phyloP scores from a whole-genome alignment of 2,888 invertebrate species.

The Spatulosminthurus flaviceps region DNA sequence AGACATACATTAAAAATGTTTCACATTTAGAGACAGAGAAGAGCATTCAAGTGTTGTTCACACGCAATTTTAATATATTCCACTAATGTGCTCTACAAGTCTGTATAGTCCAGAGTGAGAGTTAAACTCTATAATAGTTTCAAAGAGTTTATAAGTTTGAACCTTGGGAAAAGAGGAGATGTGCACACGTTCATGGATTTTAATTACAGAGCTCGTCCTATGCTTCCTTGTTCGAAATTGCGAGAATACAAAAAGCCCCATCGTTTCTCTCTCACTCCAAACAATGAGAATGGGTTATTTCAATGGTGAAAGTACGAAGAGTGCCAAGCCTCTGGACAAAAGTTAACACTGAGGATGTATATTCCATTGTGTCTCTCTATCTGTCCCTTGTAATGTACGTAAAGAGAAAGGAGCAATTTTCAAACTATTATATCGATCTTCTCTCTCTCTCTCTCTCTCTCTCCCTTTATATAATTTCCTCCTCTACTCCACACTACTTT shows the following conservation, averaged over 20 bases:
- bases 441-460: no score
- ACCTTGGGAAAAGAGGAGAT: not conserved
- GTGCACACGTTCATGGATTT: not conserved
- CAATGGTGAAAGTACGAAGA: not conserved
- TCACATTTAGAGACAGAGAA: no score
- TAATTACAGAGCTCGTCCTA: not conserved
- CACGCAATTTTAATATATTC: no score
- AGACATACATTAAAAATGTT: no score
- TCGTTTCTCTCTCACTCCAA: not conserved
- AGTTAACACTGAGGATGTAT: not conserved
- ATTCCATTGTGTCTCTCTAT: no score
- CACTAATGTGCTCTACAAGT: not conserved
- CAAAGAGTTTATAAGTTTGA: not conserved
- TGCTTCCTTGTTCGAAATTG: not conserved
- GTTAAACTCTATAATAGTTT: not conserved
- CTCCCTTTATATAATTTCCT: not conserved
- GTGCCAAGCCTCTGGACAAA: not conserved
- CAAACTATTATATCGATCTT: constrained; percentile 9
- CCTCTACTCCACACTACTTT: no score
- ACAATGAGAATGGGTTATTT: constrained; percentile 9
- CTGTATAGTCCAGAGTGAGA: not conserved
- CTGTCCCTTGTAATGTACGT: not conserved
- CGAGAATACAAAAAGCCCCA: not conserved
- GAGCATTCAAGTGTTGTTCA: no score
- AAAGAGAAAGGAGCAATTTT: constrained; percentile 9